Evolutionary conservation across 1,140 invertebrate species (phyloP).

Genomic region (Mercenaria mercenaria): DNA sequence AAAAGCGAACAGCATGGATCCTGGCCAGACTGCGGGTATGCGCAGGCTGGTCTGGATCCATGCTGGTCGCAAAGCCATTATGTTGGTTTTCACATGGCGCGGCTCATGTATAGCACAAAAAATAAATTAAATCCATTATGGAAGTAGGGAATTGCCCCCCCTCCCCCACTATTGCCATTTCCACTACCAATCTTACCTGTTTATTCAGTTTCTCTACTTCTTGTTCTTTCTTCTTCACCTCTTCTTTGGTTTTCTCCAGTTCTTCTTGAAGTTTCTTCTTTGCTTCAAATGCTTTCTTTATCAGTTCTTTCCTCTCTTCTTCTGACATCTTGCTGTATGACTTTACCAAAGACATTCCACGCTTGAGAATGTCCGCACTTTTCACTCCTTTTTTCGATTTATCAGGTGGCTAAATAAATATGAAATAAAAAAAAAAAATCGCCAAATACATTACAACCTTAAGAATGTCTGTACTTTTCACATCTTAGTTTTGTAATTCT

Average conservation of each 20-base stretch:
- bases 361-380: conserved; percentile 71
- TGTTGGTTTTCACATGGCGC: too few relatives aligned
- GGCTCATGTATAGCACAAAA: too few relatives aligned
- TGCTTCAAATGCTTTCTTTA: conserved; percentile 79
- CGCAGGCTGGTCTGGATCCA: too few relatives aligned
- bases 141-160: too few relatives aligned
- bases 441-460: too few relatives aligned
- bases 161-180: too few relatives aligned
- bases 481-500: too few relatives aligned
- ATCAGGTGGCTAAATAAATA: not conserved
- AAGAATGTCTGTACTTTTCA: too few relatives aligned
- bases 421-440: not conserved
- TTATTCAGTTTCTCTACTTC: conserved; percentile 77
- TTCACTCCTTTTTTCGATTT: conserved; percentile 67
- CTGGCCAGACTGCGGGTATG: too few relatives aligned
- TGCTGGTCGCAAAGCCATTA: too few relatives aligned
- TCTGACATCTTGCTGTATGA: conserved; percentile 79
- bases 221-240: conserved; percentile 78
- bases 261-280: conserved; percentile 79
- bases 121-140: too few relatives aligned
- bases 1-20: too few relatives aligned
- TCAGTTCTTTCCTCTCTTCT: conserved; percentile 76
- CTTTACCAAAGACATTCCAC: conserved; percentile 79
- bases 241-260: conserved; percentile 77
- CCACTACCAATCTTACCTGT: conserved; percentile 76